Conservation (phyloP, 2,797 vertebrate genomes). For the Chaetophractus vellerosus region DNA sequence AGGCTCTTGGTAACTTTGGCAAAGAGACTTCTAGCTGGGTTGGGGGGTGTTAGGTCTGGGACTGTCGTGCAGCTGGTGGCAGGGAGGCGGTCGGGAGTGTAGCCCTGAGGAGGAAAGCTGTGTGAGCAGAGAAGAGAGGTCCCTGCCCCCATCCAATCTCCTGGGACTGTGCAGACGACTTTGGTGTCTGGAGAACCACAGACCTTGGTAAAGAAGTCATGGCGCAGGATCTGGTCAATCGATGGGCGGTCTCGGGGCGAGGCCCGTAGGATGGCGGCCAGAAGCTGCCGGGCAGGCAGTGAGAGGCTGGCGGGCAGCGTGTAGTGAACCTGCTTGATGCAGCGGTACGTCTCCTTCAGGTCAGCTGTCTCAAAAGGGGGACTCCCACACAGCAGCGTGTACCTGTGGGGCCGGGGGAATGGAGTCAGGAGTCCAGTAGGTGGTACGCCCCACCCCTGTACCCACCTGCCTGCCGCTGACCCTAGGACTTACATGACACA, state of each 20-base stretch:
- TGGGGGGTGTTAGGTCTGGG: slow-evolving; percentile 96
- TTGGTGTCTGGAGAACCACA: slow-evolving; percentile 14
- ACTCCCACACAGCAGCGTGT: slow-evolving; percentile 97
- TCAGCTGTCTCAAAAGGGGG: slow-evolving; percentile 99
- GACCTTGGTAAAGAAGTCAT: slow-evolving; percentile 98
- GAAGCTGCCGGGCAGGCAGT: slow-evolving; percentile 95
- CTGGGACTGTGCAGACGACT: background rate
- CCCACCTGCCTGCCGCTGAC: background rate
- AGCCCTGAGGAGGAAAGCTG: slow-evolving; percentile 91
- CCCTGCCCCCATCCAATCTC: background rate
- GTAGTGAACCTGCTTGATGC: slow-evolving; percentile 98
- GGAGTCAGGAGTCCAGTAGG: slow-evolving; percentile 46
- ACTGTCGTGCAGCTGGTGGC: slow-evolving; percentile 96
- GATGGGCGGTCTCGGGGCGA: slow-evolving; percentile 95
- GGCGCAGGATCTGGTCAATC: slow-evolving; percentile 96
- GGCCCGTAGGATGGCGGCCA: slow-evolving; percentile 94
- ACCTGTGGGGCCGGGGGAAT: slow-evolving; percentile 89
- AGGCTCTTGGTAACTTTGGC: slow-evolving; percentile 98
- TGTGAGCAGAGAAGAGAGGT: slow-evolving; percentile 64
- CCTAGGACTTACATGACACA: slow-evolving; percentile 96
- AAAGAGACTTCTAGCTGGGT: slow-evolving; percentile 96
- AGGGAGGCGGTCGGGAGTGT: slow-evolving; percentile 96
- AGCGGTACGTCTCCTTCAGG: slow-evolving; percentile 98
- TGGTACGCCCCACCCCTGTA: background rate
- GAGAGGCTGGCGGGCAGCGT: slow-evolving; percentile 95